A percentile compares a stretch with the other conserved stretches of the same genome.
phyloP scores from a whole-genome alignment of 1,140 invertebrate genomes.

The Pteromalus puparum region DNA sequence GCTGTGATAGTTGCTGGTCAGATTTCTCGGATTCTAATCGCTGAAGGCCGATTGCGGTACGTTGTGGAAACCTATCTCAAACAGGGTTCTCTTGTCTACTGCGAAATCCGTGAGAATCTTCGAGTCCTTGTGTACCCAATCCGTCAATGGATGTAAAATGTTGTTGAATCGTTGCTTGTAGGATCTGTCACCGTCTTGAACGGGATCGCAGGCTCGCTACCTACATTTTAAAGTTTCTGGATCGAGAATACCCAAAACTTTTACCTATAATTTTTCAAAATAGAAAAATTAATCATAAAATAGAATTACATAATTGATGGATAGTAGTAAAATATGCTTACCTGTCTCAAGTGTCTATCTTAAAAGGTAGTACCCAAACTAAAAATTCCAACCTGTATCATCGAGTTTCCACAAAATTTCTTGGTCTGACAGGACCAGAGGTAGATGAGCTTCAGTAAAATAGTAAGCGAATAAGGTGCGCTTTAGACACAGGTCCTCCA shows the following conservation, averaged over 20 bases:
- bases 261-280: constrained; percentile 74
- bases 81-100: constrained; percentile 86
- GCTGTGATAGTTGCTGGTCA: constrained; percentile 79
- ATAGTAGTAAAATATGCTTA: constrained; percentile 33
- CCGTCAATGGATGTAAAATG: constrained; percentile 85
- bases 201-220: constrained; percentile 87
- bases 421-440: constrained; percentile 92
- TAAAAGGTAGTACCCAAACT: constrained; percentile 91
- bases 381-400: constrained; percentile 86
- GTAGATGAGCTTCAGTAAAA: constrained; percentile 89
- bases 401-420: constrained; percentile 81
- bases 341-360: constrained; percentile 86
- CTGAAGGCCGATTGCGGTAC: constrained; percentile 81
- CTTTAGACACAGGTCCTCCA: constrained; percentile 87
- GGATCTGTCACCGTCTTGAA: constrained; percentile 84
- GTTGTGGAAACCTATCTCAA: constrained; percentile 85
- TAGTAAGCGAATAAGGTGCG: constrained; percentile 86
- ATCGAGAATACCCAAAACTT: constrained; percentile 90
- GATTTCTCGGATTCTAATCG: constrained; percentile 77
- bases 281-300: not conserved
- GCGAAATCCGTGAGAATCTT: constrained; percentile 88
- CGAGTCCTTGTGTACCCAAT: constrained; percentile 87
- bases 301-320: not conserved
- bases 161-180: constrained; percentile 83
- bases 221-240: constrained; percentile 83